Evolutionary conservation across 2,113 vertebrate species (phyloP).

Genomic region (Octodon degus): DNA sequence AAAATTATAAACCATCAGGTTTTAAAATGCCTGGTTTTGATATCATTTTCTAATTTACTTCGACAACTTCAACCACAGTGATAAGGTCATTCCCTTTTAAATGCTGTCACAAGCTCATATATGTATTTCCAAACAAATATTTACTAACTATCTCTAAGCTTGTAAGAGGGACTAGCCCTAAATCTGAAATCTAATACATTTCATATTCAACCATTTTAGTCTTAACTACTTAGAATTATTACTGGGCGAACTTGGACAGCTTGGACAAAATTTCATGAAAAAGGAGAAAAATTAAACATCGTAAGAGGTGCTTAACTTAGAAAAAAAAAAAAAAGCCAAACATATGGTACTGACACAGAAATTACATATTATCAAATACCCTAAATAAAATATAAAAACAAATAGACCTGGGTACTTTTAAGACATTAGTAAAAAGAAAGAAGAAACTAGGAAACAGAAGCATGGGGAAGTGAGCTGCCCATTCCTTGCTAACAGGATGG

Average conservation of each 20-base stretch:
- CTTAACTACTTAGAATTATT: slow-evolving; percentile 31
- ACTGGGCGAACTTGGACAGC: background rate
- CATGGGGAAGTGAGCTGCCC: background rate
- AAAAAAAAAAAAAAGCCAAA: background rate
- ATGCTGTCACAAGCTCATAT: background rate
- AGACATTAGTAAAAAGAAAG: background rate
- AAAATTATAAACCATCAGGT: background rate
- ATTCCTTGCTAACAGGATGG: background rate
- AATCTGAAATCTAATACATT: slow-evolving; percentile 11
- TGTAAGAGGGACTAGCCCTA: background rate
- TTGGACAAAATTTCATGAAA: background rate
- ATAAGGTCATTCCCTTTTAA: background rate
- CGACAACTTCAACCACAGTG: slow-evolving; percentile 15
- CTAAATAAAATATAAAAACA: background rate
- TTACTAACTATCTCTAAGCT: background rate
- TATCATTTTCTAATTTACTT: background rate
- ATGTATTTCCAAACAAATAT: background rate
- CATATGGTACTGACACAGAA: background rate
- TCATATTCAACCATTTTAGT: background rate
- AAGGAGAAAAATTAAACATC: background rate
- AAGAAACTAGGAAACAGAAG: background rate
- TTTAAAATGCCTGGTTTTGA: background rate
- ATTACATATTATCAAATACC: background rate
- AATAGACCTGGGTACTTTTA: background rate
- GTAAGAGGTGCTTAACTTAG: background rate